Base-by-base conservation (phyloP, 92 coral and sea anemone species). In the Porites rus region DNA sequence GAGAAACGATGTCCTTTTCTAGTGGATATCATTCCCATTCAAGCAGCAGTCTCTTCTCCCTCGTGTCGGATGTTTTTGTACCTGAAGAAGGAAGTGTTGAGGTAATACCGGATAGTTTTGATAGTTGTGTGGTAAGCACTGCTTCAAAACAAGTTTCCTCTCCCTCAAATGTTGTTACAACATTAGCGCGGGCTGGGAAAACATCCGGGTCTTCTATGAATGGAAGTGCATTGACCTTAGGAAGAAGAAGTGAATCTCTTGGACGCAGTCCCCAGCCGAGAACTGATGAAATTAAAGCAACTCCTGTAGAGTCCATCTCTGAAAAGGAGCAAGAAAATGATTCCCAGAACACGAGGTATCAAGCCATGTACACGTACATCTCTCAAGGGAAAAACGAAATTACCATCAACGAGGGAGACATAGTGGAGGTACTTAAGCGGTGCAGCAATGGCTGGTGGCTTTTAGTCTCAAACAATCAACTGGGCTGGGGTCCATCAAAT, bases 401-500 rank as follows among this genome's bases (percentile, higher is more conserved):
- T 21, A 69, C 78, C 22, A 76, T 94, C 66, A 69, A 67, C 69
- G 90, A 87, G 46, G 91, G 92, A 4, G 92, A 94, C 38, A 74
- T 83, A 25, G 80, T 94, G 4, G 85, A 82, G 70, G 93, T 94
- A 31, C 12, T 94, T 59, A 72, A 88, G 16, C 81, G 68, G 69
- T 87, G 92, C 22, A 68, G 72, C 12, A 87, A 83, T 50, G 98
- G 95, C 6, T 94, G 98, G 98, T 94, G 98, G 98, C 76, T 88
- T n/a, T 86, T 94, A 28, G 80, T 51, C 71, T 76, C 79, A 14
- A 82, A 78, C 4, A 88, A 81, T 12, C 92, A 84, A 74, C 71
- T 74, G 12, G 98, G 98, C 2, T 94, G 95, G 98, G 98, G 95
- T 31, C 95, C 98, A 28, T 94, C 95, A 7, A 94, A 89, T 54